Conservation (phyloP, 2,113 vertebrate species). For the Misgurnus anguillicaudatus region DNA sequence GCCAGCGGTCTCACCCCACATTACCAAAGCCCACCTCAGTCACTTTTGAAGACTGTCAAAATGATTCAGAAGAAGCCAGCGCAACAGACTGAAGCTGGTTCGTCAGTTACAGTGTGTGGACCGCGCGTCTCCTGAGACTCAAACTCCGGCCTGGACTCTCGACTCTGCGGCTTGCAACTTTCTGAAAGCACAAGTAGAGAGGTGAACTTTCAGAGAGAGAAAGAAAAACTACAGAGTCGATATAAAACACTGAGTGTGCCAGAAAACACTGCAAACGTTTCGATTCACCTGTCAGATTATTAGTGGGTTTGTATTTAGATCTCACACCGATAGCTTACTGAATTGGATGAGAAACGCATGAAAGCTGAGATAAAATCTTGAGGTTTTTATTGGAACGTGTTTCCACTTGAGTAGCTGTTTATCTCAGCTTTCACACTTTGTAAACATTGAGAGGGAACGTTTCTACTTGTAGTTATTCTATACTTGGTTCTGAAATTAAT, state of each 20-base stretch:
- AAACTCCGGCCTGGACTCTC: not conserved
- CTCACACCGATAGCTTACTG: not conserved
- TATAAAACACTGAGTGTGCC: too few relatives aligned
- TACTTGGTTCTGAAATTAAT: not conserved
- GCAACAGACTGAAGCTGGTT: not conserved
- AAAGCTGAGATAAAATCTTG: not conserved
- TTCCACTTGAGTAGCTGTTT: not conserved
- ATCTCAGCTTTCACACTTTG: not conserved
- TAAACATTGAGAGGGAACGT: not conserved
- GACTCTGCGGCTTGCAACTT: not conserved
- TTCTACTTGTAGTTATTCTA: not conserved
- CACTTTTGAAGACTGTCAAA: slow-evolving; percentile 6
- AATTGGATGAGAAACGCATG: not conserved
- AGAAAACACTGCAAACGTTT: slow-evolving; percentile 2
- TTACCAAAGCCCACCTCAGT: slow-evolving; percentile 22
- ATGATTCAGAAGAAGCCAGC: not conserved
- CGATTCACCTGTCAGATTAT: slow-evolving; percentile 7
- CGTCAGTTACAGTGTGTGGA: slow-evolving; percentile 6
- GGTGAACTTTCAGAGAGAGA: slow-evolving; percentile 1
- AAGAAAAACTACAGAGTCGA: not conserved
- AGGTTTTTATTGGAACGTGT: not conserved
- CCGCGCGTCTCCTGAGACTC: not conserved
- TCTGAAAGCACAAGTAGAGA: not conserved
- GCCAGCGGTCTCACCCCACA: slow-evolving; percentile 30
- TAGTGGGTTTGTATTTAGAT: not conserved